Conservation (phyloP, 1,140 invertebrate species). For the Drosophila kikkawai region DNA sequence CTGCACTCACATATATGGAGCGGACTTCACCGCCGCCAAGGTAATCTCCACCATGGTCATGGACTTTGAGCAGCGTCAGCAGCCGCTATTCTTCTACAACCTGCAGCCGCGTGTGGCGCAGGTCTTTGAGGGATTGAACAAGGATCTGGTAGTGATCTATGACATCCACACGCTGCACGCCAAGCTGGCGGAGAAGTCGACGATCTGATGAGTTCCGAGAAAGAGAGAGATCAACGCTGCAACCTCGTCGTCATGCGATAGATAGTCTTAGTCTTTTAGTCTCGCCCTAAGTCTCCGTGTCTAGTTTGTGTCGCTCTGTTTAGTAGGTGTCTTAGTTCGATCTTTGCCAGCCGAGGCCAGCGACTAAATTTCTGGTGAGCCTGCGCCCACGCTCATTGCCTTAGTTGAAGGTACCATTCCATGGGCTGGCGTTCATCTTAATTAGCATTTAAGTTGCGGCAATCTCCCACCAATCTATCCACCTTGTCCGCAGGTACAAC, state of each 20-base stretch:
- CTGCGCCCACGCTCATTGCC: constrained; percentile 33
- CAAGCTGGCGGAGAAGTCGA: constrained; percentile 86
- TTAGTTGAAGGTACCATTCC: constrained; percentile 63
- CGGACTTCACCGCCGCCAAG: constrained; percentile 93
- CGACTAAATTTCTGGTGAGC: constrained; percentile 35
- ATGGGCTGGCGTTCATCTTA: constrained; percentile 61
- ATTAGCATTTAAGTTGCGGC: constrained; percentile 78
- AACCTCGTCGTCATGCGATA: constrained; percentile 68
- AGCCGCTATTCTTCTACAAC: constrained; percentile 92
- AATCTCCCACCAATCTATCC: constrained; percentile 45
- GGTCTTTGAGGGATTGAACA: constrained; percentile 90
- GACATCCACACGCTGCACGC: constrained; percentile 89
- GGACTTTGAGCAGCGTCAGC: constrained; percentile 90
- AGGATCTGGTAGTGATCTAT: constrained; percentile 91
- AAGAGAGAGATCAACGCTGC: constrained; percentile 32
- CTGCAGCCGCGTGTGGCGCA: constrained; percentile 91
- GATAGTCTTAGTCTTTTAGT: constrained; percentile 48
- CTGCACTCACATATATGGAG: constrained; percentile 93
- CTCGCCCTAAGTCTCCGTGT: constrained; percentile 25
- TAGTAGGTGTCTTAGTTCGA: constrained; percentile 42
- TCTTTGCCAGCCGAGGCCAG: constrained; percentile 60
- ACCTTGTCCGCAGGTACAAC: constrained; percentile 18
- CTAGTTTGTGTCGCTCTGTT: constrained; percentile 31
- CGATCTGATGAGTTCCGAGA: constrained; percentile 13
- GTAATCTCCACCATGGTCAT: constrained; percentile 89